Evolutionary conservation across 1,140 invertebrate genomes (phyloP).

Genomic region (Microplitis demolitor): DNA sequence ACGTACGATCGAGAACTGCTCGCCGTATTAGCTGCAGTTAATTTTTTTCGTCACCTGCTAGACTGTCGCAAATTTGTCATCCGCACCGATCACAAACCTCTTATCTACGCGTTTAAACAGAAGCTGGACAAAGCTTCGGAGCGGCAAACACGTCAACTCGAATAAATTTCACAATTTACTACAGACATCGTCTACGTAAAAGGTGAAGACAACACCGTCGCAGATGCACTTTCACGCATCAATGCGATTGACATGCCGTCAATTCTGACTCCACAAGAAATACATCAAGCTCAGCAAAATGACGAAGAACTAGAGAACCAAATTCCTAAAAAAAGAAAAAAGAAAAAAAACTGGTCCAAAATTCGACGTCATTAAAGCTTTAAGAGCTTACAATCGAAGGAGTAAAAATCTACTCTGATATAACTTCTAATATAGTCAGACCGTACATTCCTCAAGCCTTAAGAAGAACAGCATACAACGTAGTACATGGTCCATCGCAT

Average conservation of each 20-base stretch:
- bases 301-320: slow-evolving; percentile 33
- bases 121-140: slow-evolving; percentile 4
- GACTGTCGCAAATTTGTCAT: slow-evolving; percentile 9
- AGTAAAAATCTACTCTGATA: slow-evolving; percentile 21
- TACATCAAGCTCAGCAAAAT: slow-evolving; percentile 31
- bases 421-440: slow-evolving; percentile 24
- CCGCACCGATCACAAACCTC: slow-evolving; percentile 35
- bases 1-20: slow-evolving; percentile 43
- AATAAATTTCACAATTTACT: slow-evolving; percentile 40
- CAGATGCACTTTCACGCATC: slow-evolving; percentile 39
- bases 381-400: slow-evolving; percentile 20
- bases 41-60: slow-evolving; percentile 28
- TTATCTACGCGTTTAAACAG: slow-evolving; percentile 30
- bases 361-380: slow-evolving; percentile 8
- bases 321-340: too few species aligned
- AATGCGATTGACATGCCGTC: slow-evolving; percentile 25
- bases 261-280: slow-evolving; percentile 13
- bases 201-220: slow-evolving; percentile 40
- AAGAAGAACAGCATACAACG: slow-evolving; percentile 23
- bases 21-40: slow-evolving; percentile 27
- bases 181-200: slow-evolving; percentile 38
- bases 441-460: slow-evolving; percentile 36
- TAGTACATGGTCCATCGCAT: slow-evolving; percentile 33
- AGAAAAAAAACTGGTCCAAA: too few species aligned
- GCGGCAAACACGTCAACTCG: slow-evolving; percentile 32